Percentiles rank a stretch among this genome's conserved stretches.
Conservation (phyloP, 2,113 vertebrate species). For the Corythoichthys haematopterus region DNA sequence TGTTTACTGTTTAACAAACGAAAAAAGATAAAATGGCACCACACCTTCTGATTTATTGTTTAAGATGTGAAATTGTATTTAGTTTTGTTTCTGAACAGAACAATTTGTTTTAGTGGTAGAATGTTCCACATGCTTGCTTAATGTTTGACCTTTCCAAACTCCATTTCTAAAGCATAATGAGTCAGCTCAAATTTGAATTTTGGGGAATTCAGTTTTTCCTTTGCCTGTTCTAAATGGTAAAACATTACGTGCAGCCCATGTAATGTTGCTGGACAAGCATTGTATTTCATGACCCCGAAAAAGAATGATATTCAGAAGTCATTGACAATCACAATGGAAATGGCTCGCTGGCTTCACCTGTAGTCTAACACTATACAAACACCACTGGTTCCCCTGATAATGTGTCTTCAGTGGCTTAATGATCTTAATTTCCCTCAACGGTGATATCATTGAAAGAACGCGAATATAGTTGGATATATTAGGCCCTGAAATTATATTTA, state of each 20-base stretch:
- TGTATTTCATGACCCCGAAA: background rate
- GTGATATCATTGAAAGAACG: background rate
- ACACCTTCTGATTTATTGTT: background rate
- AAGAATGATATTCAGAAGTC: background rate
- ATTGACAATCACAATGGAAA: background rate
- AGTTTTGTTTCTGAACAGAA: background rate
- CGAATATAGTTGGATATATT: background rate
- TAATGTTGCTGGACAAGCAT: background rate
- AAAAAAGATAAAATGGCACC: background rate
- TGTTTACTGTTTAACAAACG: background rate
- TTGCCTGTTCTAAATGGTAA: background rate
- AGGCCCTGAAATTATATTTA: background rate
- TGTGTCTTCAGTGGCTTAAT: slow-evolving; percentile 3
- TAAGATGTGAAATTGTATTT: background rate
- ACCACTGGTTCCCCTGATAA: background rate
- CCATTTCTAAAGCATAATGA: background rate
- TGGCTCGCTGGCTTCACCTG: background rate
- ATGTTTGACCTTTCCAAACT: background rate
- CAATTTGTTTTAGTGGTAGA: background rate
- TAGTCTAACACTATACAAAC: background rate
- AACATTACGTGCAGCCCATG: background rate
- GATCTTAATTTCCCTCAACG: slow-evolving; percentile 5
- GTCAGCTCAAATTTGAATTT: background rate
- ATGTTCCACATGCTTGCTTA: background rate
- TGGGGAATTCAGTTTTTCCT: background rate